phyloP scores from a whole-genome alignment of 2,797 vertebrate species.

The Triplophysa yarkandensis region DNA sequence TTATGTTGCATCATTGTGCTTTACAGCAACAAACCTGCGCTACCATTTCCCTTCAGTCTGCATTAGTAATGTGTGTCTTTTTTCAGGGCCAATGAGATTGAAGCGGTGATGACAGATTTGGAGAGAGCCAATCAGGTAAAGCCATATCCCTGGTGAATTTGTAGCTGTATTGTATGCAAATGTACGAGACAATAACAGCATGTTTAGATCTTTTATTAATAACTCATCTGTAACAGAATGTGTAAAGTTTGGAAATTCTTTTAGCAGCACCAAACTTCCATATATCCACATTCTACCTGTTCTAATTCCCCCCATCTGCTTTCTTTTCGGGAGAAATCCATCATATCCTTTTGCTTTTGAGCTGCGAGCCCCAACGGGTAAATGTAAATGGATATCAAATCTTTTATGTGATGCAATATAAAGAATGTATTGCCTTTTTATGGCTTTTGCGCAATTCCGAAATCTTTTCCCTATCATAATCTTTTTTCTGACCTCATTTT shows the following conservation, averaged over 20 bases:
- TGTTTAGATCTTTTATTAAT: constrained; percentile 33
- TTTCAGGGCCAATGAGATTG: constrained; percentile 82
- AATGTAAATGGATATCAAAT: constrained; percentile 33
- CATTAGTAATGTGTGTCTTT: constrained; percentile 16
- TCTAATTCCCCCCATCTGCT: constrained; percentile 30
- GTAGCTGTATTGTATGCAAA: constrained; percentile 39
- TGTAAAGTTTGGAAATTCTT: constrained; percentile 13
- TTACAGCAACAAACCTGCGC: constrained; percentile 47
- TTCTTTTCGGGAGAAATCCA: constrained; percentile 38
- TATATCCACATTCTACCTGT: constrained; percentile 20
- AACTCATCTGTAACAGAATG: background rate
- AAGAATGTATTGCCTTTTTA: constrained; percentile 37
- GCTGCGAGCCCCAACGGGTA: constrained; percentile 30
- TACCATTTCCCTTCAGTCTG: constrained; percentile 26
- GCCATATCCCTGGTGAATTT: constrained; percentile 6
- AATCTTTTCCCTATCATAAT: background rate
- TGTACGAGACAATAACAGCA: constrained; percentile 26
- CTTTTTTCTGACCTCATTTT: constrained; percentile 21
- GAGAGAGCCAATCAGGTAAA: constrained; percentile 89
- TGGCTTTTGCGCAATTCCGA: constrained; percentile 6
- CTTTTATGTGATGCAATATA: constrained; percentile 44
- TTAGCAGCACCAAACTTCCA: constrained; percentile 18
- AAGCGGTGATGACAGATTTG: constrained; percentile 86
- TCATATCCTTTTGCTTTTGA: constrained; percentile 22
- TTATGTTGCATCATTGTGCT: constrained; percentile 27